phyloP scores from a whole-genome alignment of 2,797 vertebrate genomes.

The Pangasius macronema region DNA sequence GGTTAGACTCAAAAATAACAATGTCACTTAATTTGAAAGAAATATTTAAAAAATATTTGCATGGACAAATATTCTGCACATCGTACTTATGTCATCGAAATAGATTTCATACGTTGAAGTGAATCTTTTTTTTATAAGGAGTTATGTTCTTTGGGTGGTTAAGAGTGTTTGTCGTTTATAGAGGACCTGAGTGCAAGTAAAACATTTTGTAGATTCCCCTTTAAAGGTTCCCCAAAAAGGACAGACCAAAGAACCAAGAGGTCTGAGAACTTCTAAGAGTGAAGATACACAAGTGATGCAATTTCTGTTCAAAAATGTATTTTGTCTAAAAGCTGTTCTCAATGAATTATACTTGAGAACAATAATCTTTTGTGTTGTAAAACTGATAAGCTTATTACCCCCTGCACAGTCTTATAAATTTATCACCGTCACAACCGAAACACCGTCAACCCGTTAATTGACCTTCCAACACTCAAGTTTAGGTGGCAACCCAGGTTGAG shows the following conservation, averaged over 20 bases:
- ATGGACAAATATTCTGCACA: too few species aligned
- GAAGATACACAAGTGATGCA: slow-evolving; percentile 34
- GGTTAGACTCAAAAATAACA: neutral
- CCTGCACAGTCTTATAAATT: neutral
- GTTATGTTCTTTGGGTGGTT: neutral
- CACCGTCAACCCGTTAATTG: too few species aligned
- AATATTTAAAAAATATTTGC: neutral
- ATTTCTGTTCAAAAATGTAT: slow-evolving; percentile 29
- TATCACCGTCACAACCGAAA: too few species aligned
- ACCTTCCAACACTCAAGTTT: too few species aligned
- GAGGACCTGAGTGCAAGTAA: neutral
- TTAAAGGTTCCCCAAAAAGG: neutral
- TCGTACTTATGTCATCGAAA: too few species aligned
- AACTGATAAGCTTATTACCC: neutral
- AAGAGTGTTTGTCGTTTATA: neutral
- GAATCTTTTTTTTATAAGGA: too few species aligned
- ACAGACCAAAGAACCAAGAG: neutral
- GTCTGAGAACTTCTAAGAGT: neutral
- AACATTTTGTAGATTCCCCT: neutral
- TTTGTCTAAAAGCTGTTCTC: neutral
- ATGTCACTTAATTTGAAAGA: neutral
- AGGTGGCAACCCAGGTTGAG: too few species aligned
- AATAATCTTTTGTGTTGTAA: neutral
- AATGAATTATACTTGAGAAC: neutral
- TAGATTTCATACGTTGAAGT: too few species aligned